A percentile compares a stretch with the other conserved stretches of the same genome.
phyloP scores from a whole-genome alignment of 2,797 vertebrate species.

The Lophius americanus region DNA sequence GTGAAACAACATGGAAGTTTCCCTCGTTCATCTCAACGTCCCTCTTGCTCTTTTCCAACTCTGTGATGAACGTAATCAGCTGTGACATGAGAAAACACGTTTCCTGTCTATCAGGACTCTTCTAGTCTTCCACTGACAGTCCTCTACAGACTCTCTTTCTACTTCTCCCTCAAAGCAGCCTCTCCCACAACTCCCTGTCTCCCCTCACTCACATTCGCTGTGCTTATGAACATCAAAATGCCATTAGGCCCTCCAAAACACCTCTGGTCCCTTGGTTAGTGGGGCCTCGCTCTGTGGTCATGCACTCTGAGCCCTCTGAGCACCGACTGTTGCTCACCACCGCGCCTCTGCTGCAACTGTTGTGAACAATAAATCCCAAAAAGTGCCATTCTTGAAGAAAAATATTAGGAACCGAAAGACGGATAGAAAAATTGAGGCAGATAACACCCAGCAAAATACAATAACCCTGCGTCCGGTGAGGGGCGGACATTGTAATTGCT shows the following conservation, averaged over 20 bases:
- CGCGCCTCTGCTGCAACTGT: slow-evolving; percentile 69
- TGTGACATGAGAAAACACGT: slow-evolving; percentile 97
- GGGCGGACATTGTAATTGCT: slow-evolving; percentile 62
- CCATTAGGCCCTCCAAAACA: slow-evolving; percentile 94
- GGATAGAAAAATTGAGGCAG: slow-evolving; percentile 68
- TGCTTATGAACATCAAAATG: slow-evolving; percentile 98
- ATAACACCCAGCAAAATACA: slow-evolving; percentile 64
- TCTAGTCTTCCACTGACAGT: slow-evolving; percentile 86
- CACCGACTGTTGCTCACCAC: slow-evolving; percentile 62
- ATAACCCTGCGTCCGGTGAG: slow-evolving; percentile 62
- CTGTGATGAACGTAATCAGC: slow-evolving; percentile 96
- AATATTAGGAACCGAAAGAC: slow-evolving; percentile 71
- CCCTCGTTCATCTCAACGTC: slow-evolving; percentile 38
- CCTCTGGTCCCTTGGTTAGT: slow-evolving; percentile 81
- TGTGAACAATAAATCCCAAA: slow-evolving; percentile 72
- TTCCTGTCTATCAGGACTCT: slow-evolving; percentile 90
- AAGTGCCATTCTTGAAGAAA: slow-evolving; percentile 61
- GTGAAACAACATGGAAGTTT: slow-evolving; percentile 59
- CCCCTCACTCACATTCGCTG: slow-evolving; percentile 91
- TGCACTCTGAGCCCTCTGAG: slow-evolving; percentile 72
- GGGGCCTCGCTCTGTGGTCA: slow-evolving; percentile 61
- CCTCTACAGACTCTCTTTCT: slow-evolving; percentile 85
- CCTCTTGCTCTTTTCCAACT: slow-evolving; percentile 82
- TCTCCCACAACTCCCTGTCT: slow-evolving; percentile 85
- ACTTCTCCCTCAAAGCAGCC: slow-evolving; percentile 77